Evolutionary conservation across 1,140 invertebrate genomes (phyloP).

Genomic region (Sitodiplosis mosellana): DNA sequence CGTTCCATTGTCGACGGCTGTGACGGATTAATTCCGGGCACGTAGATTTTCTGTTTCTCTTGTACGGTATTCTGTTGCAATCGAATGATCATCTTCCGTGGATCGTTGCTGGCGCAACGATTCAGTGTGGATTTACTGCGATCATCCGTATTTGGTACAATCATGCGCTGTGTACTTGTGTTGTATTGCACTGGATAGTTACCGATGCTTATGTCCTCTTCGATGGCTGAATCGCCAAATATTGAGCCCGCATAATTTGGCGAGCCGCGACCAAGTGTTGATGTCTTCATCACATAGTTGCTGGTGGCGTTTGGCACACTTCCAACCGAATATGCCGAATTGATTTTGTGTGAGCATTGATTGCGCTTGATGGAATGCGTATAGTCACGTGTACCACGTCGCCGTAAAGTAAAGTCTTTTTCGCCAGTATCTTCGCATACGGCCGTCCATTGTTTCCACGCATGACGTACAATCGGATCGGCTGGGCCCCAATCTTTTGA

Average conservation of each 20-base stretch:
- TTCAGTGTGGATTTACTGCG: conserved; percentile 11
- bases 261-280: conserved; percentile 23
- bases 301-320: background rate
- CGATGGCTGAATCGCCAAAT: conserved; percentile 24
- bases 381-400: conserved; percentile 37
- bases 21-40: background rate
- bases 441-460: conserved; percentile 25
- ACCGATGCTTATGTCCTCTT: conserved; percentile 24
- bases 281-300: conserved; percentile 18
- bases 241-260: conserved; percentile 25
- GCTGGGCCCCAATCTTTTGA: conserved; percentile 25
- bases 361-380: conserved; percentile 34
- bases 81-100: conserved; percentile 2
- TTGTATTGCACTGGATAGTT: conserved; percentile 19
- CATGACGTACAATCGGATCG: conserved; percentile 21
- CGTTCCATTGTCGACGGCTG: too few species aligned
- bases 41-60: conserved; percentile 1
- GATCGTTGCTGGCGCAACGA: background rate
- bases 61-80: conserved; percentile 7
- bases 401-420: conserved; percentile 34
- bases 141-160: conserved; percentile 16
- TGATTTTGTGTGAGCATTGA: conserved; percentile 6
- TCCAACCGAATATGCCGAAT: background rate
- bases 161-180: conserved; percentile 15
- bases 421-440: conserved; percentile 27